Conservation (phyloP, 2,888 invertebrate genomes). For the Polyploca ridens region DNA sequence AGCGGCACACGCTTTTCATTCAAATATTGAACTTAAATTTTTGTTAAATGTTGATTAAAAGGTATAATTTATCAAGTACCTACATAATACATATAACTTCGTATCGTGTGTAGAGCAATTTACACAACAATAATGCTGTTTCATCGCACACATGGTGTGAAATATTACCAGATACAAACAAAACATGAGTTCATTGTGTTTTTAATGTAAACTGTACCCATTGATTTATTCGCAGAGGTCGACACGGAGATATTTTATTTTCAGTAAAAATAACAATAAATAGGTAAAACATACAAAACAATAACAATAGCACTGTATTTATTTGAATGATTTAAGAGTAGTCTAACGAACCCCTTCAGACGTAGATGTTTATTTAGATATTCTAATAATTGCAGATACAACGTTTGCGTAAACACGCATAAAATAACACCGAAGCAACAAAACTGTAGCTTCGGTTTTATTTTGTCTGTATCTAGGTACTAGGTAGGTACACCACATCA, state of each 20-base stretch:
- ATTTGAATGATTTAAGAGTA: not conserved
- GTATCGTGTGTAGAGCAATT: not conserved
- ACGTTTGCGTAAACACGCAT: no score
- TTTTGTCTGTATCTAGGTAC: no score
- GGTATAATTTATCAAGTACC: no score
- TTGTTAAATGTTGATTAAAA: no score
- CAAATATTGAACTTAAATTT: no score
- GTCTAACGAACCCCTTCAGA: not conserved
- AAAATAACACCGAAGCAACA: no score
- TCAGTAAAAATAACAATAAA: not conserved
- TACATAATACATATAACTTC: no score
- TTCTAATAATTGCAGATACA: no score
- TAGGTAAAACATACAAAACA: not conserved
- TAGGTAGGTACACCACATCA: no score
- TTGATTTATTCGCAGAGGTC: not conserved
- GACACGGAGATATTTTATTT: not conserved
- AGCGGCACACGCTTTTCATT: no score
- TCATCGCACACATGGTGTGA: conserved; percentile 6
- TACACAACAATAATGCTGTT: conserved; percentile 8
- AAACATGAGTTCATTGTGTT: not conserved
- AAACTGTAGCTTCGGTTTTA: no score
- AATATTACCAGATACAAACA: conserved; percentile 16
- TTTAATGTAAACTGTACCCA: not conserved
- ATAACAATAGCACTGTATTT: not conserved
- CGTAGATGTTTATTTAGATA: no score